Evolutionary conservation across 2,797 vertebrate genomes (phyloP).

Genomic region (Saxicola maurus): DNA sequence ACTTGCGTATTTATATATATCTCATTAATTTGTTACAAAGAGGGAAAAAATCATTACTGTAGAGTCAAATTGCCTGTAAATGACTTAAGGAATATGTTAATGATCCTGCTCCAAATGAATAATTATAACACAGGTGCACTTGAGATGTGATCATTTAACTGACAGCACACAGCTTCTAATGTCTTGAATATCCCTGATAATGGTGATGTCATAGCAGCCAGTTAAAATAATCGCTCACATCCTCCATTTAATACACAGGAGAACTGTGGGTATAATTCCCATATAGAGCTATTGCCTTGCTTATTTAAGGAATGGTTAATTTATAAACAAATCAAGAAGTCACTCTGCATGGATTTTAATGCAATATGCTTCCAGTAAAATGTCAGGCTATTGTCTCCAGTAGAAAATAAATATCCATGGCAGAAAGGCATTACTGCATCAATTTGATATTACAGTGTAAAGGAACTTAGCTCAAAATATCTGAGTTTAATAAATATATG

Average conservation of each 20-base stretch:
- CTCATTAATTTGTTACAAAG: constrained; percentile 71
- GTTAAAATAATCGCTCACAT: constrained; percentile 61
- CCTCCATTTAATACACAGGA: constrained; percentile 63
- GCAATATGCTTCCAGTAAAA: constrained; percentile 45
- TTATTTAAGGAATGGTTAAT: constrained; percentile 69
- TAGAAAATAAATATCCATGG: constrained; percentile 15
- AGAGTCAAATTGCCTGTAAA: constrained; percentile 74
- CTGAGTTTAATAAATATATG: neutral
- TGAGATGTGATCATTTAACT: constrained; percentile 75
- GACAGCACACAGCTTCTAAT: constrained; percentile 75
- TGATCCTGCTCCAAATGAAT: constrained; percentile 71
- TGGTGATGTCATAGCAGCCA: constrained; percentile 68
- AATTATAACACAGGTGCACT: constrained; percentile 78
- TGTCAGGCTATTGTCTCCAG: neutral
- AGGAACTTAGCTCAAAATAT: neutral
- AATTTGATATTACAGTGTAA: neutral
- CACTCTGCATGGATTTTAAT: constrained; percentile 42
- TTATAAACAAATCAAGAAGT: constrained; percentile 62
- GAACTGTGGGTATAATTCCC: constrained; percentile 52
- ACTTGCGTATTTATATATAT: constrained; percentile 61
- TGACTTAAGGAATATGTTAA: constrained; percentile 77
- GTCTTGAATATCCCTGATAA: constrained; percentile 72
- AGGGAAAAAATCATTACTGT: constrained; percentile 66
- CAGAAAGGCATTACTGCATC: neutral
- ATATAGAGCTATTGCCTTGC: constrained; percentile 23